These are phyloP conservation scores for Bombus pascuorum DNA, from an alignment of 1,140 invertebrate species.

Conservation along the genomic window DNA sequence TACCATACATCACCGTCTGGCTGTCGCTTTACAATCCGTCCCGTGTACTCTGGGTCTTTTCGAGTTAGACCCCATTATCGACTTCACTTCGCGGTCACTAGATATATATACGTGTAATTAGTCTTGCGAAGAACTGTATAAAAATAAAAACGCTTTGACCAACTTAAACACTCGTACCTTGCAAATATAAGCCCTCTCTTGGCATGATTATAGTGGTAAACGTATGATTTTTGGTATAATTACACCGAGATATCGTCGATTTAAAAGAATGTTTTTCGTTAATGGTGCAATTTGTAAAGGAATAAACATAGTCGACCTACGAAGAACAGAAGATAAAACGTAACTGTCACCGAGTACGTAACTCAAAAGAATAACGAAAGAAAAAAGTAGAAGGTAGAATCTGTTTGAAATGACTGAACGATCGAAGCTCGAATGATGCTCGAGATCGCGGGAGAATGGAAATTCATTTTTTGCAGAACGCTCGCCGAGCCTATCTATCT, in stretches of 20 bases:
- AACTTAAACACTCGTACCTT: background rate
- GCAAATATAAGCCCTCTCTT: background rate
- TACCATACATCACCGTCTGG: constrained; percentile 55
- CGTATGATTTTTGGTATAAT: too few relatives aligned
- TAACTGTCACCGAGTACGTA: too few relatives aligned
- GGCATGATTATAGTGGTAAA: too few relatives aligned
- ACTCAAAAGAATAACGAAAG: too few relatives aligned
- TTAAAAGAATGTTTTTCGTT: too few relatives aligned
- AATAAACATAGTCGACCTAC: too few relatives aligned
- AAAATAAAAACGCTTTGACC: constrained; percentile 12
- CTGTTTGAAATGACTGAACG: background rate
- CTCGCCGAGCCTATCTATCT: background rate
- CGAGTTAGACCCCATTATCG: constrained; percentile 15
- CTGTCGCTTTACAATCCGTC: constrained; percentile 10
- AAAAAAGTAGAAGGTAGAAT: background rate
- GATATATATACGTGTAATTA: constrained; percentile 50
- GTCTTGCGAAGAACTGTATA: background rate
- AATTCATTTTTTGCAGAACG: background rate
- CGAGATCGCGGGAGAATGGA: too few relatives aligned
- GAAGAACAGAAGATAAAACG: too few relatives aligned
- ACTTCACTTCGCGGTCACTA: constrained; percentile 1
- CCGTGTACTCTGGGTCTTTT: constrained; percentile 21
- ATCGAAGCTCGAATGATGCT: background rate
- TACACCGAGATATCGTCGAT: too few relatives aligned
- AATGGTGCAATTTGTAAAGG: too few relatives aligned